Percentiles rank a stretch among this genome's conserved stretches.
Evolutionary conservation across 64 coral and sea anemone species (phyloP).

Genomic region (Porites lutea): DNA sequence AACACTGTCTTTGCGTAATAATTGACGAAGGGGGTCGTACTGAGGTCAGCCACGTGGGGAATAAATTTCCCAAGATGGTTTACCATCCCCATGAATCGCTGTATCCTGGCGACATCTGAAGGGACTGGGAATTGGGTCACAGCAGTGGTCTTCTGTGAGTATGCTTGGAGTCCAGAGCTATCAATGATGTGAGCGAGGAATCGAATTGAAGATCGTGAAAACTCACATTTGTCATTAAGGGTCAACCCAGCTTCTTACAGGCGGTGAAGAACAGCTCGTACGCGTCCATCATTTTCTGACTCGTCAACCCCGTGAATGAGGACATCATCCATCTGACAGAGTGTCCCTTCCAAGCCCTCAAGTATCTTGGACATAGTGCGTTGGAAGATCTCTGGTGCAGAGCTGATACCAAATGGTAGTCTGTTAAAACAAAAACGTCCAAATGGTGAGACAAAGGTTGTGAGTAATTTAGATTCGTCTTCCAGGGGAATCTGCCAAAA

Average conservation of each 20-base stretch:
- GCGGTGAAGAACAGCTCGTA: neutral
- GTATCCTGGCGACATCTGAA: slow-evolving; percentile 14
- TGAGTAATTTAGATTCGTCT: neutral
- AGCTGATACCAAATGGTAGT: slow-evolving; percentile 39
- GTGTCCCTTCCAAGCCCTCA: slow-evolving; percentile 1
- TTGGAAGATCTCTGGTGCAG: slow-evolving; percentile 26
- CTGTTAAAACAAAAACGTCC: slow-evolving; percentile 22
- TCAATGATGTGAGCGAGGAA: slow-evolving; percentile 50
- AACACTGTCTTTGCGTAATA: slow-evolving; percentile 36
- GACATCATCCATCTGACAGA: slow-evolving; percentile 53
- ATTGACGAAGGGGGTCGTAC: slow-evolving; percentile 32
- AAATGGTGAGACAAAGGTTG: slow-evolving; percentile 30
- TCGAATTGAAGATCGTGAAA: neutral
- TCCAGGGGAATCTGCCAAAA: slow-evolving; percentile 37
- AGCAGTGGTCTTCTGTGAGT: slow-evolving; percentile 13
- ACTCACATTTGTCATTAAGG: slow-evolving; percentile 35
- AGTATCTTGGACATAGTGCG: neutral
- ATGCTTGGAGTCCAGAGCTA: slow-evolving; percentile 17
- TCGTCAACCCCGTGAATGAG: neutral
- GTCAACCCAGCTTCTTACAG: slow-evolving; percentile 38
- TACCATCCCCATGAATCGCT: slow-evolving; percentile 60
- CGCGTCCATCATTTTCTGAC: neutral
- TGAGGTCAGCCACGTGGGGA: neutral
- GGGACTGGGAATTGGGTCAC: slow-evolving; percentile 25
- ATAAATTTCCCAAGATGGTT: slow-evolving; percentile 41